Conservation (phyloP, 2,797 vertebrate species). For the Notolabrus celidotus region DNA sequence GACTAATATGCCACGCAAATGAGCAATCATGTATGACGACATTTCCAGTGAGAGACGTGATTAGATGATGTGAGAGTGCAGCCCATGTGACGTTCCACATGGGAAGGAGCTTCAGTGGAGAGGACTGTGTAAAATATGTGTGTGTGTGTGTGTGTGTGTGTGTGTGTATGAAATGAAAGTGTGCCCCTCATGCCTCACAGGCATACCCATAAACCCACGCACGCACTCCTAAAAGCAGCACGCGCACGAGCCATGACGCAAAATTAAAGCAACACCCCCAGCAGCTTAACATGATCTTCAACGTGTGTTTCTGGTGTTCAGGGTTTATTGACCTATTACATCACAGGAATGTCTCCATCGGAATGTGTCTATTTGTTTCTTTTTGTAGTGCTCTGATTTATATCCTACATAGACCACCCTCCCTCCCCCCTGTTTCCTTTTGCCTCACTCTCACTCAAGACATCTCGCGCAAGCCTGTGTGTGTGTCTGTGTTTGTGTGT, state of each 20-base stretch:
- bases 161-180: neutral
- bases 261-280: neutral
- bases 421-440: slow-evolving; percentile 4
- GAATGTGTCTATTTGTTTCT: slow-evolving; percentile 18
- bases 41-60: slow-evolving; percentile 54
- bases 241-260: slow-evolving; percentile 6
- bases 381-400: slow-evolving; percentile 8
- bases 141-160: slow-evolving; percentile 4
- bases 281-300: neutral
- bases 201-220: slow-evolving; percentile 26
- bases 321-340: slow-evolving; percentile 34
- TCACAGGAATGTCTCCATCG: slow-evolving; percentile 20
- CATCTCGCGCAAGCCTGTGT: slow-evolving; percentile 18
- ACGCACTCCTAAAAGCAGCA: slow-evolving; percentile 10
- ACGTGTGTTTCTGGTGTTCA: slow-evolving; percentile 4
- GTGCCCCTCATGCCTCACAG: slow-evolving; percentile 4
- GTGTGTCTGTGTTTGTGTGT: neutral
- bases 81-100: neutral
- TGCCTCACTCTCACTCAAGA: slow-evolving; percentile 19
- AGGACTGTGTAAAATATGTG: neutral
- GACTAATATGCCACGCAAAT: slow-evolving; percentile 46
- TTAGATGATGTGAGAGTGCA: slow-evolving; percentile 48
- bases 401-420: neutral
- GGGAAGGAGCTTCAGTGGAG: neutral
- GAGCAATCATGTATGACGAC: slow-evolving; percentile 56